Percentiles rank a stretch among this genome's conserved stretches.
phyloP scores from a whole-genome alignment of 92 coral and sea anemone species.

The Plumapathes pennacea region DNA sequence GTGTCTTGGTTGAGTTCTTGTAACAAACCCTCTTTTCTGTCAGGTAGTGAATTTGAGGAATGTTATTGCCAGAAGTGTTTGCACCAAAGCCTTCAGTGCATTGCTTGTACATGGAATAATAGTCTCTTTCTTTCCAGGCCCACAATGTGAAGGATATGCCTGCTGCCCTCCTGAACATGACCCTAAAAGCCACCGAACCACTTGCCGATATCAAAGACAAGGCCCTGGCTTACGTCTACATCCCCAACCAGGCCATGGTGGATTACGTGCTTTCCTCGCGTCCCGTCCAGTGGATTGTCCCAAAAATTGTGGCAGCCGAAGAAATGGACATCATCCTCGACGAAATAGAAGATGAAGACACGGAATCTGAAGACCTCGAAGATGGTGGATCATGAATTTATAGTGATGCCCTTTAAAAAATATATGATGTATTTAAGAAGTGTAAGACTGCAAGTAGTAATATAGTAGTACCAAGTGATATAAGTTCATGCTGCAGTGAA shows the following conservation, averaged over 20 bases:
- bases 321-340: conserved; percentile 85
- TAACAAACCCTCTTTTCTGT: too few species aligned
- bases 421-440: neutral
- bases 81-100: too few species aligned
- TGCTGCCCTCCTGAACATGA: conserved; percentile 72
- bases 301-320: conserved; percentile 78
- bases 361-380: conserved; percentile 53
- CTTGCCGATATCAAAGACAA: conserved; percentile 59
- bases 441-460: too few species aligned
- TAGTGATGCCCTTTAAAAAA: neutral
- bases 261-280: conserved; percentile 91
- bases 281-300: conserved; percentile 92
- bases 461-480: too few species aligned
- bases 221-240: conserved; percentile 66
- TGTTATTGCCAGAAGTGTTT: too few species aligned
- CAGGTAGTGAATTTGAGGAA: too few species aligned
- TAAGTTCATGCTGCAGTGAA: too few species aligned
- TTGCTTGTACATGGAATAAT: too few species aligned
- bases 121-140: conserved; percentile 45
- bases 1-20: neutral
- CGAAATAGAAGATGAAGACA: conserved; percentile 74
- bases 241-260: conserved; percentile 81
- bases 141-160: conserved; percentile 84
- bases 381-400: conserved; percentile 4
- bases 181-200: conserved; percentile 68